Evolutionary conservation across 2,797 vertebrate species (phyloP).

Genomic region (Poeciliopsis paucimaculata): DNA sequence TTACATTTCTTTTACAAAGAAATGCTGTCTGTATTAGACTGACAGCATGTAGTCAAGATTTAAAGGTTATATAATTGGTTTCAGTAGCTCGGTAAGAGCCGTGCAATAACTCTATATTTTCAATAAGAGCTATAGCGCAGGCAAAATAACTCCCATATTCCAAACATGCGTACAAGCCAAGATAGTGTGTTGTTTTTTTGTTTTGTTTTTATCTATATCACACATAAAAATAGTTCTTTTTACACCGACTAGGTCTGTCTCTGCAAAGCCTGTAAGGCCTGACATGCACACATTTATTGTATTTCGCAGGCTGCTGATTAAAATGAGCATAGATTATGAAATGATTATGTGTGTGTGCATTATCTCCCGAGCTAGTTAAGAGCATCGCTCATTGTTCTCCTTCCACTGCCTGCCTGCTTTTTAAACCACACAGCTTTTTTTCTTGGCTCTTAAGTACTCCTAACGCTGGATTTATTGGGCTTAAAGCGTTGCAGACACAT

Average conservation of each 20-base stretch:
- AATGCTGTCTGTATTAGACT: constrained; percentile 10
- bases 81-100: neutral
- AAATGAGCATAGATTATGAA: constrained; percentile 67
- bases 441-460: constrained; percentile 68
- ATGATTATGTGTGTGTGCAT: constrained; percentile 53
- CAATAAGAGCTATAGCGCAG: neutral
- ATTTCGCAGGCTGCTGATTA: constrained; percentile 53
- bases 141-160: neutral
- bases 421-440: constrained; percentile 67
- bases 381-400: constrained; percentile 70
- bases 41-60: neutral
- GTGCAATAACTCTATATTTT: neutral
- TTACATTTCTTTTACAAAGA: constrained; percentile 19
- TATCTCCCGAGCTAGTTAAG: constrained; percentile 70
- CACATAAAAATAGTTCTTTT: neutral
- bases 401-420: constrained; percentile 55
- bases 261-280: constrained; percentile 8
- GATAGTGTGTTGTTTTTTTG: neutral
- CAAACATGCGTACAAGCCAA: neutral
- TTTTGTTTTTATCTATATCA: neutral
- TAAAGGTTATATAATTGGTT: neutral
- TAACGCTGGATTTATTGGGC: constrained; percentile 79
- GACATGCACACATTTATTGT: neutral
- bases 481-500: constrained; percentile 75
- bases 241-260: neutral